Evolutionary conservation across 2,797 vertebrate genomes (phyloP).

Genomic region (Rhinogobio ventralis): DNA sequence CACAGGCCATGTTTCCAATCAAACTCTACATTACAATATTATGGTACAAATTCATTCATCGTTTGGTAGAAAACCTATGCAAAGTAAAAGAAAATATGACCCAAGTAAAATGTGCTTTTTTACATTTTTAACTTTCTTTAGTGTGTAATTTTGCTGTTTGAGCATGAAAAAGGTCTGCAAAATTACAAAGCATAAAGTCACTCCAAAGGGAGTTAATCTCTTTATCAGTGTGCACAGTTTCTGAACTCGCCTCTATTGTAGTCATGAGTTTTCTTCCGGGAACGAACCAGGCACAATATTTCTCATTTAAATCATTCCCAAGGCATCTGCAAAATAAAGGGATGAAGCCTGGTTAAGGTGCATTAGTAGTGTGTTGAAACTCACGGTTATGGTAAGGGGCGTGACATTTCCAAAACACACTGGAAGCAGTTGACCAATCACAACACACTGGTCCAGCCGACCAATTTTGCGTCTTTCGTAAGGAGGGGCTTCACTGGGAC

Average conservation of each 20-base stretch:
- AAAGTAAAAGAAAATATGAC: too few species aligned
- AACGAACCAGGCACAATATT: not conserved
- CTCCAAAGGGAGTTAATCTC: too few species aligned
- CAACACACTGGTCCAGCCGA: not conserved
- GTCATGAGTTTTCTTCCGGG: too few species aligned
- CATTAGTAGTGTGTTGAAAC: too few species aligned
- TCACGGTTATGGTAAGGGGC: not conserved
- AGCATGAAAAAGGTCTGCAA: too few species aligned
- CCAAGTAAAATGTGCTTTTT: too few species aligned
- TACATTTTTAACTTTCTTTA: too few species aligned
- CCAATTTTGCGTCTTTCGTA: not conserved
- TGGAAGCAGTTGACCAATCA: not conserved
- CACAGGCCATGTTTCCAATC: not conserved
- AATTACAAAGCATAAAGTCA: too few species aligned
- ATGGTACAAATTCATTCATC: not conserved
- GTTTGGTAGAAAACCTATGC: not conserved
- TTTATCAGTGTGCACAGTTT: too few species aligned
- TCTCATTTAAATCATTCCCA: not conserved
- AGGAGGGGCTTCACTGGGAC: not conserved
- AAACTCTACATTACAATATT: not conserved
- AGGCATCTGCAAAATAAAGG: not conserved
- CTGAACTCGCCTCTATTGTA: too few species aligned
- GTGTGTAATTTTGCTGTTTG: too few species aligned
- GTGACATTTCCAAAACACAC: not conserved
- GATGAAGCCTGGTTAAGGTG: not conserved